A percentile compares a stretch with the other conserved stretches of the same genome.
Evolutionary conservation across 2,797 vertebrate species (phyloP).

Genomic region (Gadopsis marmoratus): DNA sequence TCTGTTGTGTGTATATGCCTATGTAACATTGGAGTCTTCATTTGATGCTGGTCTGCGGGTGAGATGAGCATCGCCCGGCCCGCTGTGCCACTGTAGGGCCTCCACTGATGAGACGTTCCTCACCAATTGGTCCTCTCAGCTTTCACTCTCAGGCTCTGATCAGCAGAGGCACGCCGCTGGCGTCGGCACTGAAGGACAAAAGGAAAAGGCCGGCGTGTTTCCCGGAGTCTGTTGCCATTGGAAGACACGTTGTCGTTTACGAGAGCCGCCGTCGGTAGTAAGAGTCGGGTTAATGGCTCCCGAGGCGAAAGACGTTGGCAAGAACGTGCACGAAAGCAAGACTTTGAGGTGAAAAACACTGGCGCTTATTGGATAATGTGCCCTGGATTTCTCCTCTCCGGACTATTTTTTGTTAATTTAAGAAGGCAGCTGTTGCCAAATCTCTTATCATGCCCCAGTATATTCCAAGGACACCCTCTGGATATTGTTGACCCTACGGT

Average conservation of each 20-base stretch:
- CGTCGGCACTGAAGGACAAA: background rate
- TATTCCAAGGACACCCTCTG: slow-evolving; percentile 50
- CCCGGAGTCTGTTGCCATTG: slow-evolving; percentile 17
- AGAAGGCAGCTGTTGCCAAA: slow-evolving; percentile 39
- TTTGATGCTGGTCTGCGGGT: slow-evolving; percentile 39
- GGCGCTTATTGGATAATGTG: slow-evolving; percentile 27
- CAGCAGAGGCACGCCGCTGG: background rate
- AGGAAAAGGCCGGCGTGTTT: slow-evolving; percentile 8
- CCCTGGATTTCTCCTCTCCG: slow-evolving; percentile 28
- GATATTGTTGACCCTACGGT: slow-evolving; percentile 57
- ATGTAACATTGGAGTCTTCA: slow-evolving; percentile 21
- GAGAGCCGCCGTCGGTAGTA: slow-evolving; percentile 23
- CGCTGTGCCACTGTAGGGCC: slow-evolving; percentile 54
- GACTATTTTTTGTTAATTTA: slow-evolving; percentile 47
- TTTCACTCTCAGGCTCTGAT: slow-evolving; percentile 43
- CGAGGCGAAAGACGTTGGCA: slow-evolving; percentile 16
- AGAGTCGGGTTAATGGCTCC: slow-evolving; percentile 23
- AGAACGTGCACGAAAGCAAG: slow-evolving; percentile 28
- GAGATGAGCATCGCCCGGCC: slow-evolving; percentile 49
- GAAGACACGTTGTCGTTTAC: slow-evolving; percentile 2
- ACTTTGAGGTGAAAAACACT: slow-evolving; percentile 20
- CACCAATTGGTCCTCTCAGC: slow-evolving; percentile 41
- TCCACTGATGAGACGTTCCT: slow-evolving; percentile 57
- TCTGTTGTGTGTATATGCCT: slow-evolving; percentile 32
- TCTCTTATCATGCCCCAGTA: slow-evolving; percentile 24